A percentile compares a stretch with the other conserved stretches of the same genome.
phyloP scores from a whole-genome alignment of 92 coral and sea anemone genomes.

The Siderastrea siderea region DNA sequence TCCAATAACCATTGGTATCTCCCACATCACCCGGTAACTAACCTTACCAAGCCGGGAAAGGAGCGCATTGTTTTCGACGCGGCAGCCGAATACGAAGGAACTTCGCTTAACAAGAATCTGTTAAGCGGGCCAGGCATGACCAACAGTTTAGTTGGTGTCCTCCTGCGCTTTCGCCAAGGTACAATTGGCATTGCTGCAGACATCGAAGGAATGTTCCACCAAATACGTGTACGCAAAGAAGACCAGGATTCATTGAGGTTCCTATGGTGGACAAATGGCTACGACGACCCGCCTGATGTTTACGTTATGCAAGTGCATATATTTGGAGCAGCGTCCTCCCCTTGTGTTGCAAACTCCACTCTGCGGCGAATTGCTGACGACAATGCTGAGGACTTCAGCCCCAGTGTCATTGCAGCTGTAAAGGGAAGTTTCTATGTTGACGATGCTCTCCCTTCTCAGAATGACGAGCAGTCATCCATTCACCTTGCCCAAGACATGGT shows the following conservation, averaged over 20 bases:
- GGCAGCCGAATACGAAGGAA: slow-evolving; percentile 57
- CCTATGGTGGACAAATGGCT: slow-evolving; percentile 67
- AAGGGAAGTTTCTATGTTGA: slow-evolving; percentile 70
- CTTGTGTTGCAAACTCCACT: slow-evolving; percentile 64
- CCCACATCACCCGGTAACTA: slow-evolving; percentile 65
- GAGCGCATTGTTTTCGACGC: slow-evolving; percentile 64
- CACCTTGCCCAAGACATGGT: slow-evolving; percentile 56
- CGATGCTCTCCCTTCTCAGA: slow-evolving; percentile 52
- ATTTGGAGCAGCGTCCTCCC: slow-evolving; percentile 75
- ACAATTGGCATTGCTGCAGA: slow-evolving; percentile 70
- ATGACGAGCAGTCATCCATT: slow-evolving; percentile 33
- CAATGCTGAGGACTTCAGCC: slow-evolving; percentile 56
- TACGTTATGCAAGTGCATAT: slow-evolving; percentile 73
- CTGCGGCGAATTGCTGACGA: slow-evolving; percentile 60
- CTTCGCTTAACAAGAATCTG: slow-evolving; percentile 57
- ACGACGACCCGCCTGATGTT: slow-evolving; percentile 54
- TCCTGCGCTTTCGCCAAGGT: slow-evolving; percentile 64
- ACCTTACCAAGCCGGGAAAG: slow-evolving; percentile 71
- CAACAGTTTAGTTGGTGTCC: slow-evolving; percentile 67
- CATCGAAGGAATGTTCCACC: slow-evolving; percentile 72
- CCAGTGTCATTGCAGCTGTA: slow-evolving; percentile 55
- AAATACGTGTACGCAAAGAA: slow-evolving; percentile 58
- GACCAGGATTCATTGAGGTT: slow-evolving; percentile 74
- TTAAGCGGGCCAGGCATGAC: slow-evolving; percentile 65
- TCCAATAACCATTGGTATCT: slow-evolving; percentile 52